Evolutionary conservation across 64 coral and sea anemone species (phyloP).

Genomic region (Exaiptasia diaphana): DNA sequence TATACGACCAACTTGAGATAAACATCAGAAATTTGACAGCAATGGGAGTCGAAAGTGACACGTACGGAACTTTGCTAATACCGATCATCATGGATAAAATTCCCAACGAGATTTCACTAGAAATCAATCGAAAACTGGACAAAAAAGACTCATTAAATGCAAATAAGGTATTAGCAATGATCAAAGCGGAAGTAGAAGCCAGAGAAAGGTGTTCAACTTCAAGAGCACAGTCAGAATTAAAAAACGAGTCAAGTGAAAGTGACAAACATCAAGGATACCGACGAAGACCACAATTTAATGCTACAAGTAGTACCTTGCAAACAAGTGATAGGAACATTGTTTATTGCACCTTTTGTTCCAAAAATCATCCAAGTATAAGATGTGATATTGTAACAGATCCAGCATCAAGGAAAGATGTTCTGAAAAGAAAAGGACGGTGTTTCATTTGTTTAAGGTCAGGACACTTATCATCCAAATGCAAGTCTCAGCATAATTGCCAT

Average conservation of each 20-base stretch:
- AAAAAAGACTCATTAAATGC: not conserved
- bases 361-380: not conserved
- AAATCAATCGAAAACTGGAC: not conserved
- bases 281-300: not conserved
- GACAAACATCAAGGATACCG: not conserved
- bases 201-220: not conserved
- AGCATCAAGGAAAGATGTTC: conserved; percentile 18
- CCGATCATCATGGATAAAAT: conserved; percentile 30
- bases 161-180: not conserved
- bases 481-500: conserved; percentile 19
- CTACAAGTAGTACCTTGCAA: not conserved
- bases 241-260: not conserved
- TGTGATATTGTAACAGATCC: not conserved
- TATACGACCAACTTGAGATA: conserved; percentile 10
- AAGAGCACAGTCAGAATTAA: not conserved
- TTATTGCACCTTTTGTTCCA: not conserved
- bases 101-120: not conserved
- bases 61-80: conserved; percentile 22
- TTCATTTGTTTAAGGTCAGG: conserved; percentile 37
- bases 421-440: conserved; percentile 26
- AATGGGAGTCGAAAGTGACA: not conserved
- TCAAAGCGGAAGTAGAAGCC: not conserved
- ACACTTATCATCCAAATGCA: conserved; percentile 21
- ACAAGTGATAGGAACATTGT: not conserved
- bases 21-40: conserved; percentile 15